phyloP scores from a whole-genome alignment of 1,140 invertebrate species.

The Euwallacea fornicatus region DNA sequence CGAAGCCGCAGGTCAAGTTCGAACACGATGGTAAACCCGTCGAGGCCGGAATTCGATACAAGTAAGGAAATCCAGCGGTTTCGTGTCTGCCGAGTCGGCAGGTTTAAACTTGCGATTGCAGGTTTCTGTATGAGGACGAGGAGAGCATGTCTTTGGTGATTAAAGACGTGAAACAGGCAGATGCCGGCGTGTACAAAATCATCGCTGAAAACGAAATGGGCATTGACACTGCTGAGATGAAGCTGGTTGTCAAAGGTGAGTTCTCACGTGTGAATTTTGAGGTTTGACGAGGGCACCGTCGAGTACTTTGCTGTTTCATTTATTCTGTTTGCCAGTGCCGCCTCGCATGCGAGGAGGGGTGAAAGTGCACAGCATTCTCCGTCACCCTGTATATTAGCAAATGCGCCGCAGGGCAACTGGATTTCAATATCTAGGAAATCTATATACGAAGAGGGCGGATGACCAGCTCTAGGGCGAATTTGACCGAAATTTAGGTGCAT shows the following conservation, averaged over 20 bases:
- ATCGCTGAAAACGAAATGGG: slow-evolving; percentile 88
- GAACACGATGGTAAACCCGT: slow-evolving; percentile 83
- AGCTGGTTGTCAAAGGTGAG: slow-evolving; percentile 71
- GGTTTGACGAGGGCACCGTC: too few relatives aligned
- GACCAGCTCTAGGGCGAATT: too few relatives aligned
- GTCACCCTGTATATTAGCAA: too few relatives aligned
- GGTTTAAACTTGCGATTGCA: slow-evolving; percentile 35
- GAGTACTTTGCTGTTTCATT: too few relatives aligned
- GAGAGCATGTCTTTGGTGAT: slow-evolving; percentile 88
- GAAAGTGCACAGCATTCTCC: too few relatives aligned
- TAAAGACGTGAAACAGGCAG: slow-evolving; percentile 79
- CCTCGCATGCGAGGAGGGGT: too few relatives aligned
- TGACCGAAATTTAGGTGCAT: too few relatives aligned
- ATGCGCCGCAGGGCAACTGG: too few relatives aligned
- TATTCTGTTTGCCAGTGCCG: too few relatives aligned
- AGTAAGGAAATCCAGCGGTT: slow-evolving; percentile 55
- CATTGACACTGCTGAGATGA: slow-evolving; percentile 72
- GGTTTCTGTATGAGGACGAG: slow-evolving; percentile 89
- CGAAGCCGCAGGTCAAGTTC: slow-evolving; percentile 89
- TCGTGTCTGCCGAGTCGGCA: neutral
- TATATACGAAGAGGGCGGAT: too few relatives aligned
- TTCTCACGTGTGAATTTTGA: neutral
- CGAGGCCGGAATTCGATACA: slow-evolving; percentile 76
- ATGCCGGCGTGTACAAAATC: slow-evolving; percentile 84
- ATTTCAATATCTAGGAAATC: too few relatives aligned